A percentile compares a stretch with the other conserved stretches of the same genome.
Evolutionary conservation across 92 coral and sea anemone species (phyloP).

Genomic region (Zoanthus sansibaricus): DNA sequence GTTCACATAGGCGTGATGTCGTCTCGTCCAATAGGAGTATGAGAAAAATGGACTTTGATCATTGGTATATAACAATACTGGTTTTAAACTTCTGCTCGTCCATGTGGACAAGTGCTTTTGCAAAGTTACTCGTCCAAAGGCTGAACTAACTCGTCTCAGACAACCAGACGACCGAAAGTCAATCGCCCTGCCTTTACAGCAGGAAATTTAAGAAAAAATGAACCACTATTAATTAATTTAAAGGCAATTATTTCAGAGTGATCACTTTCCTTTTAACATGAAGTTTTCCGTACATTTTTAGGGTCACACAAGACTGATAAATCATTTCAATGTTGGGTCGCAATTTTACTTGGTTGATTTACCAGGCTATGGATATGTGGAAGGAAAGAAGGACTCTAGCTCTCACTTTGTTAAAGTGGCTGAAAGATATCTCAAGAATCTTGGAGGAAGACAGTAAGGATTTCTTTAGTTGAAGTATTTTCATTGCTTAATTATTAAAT

Average conservation of each 20-base stretch:
- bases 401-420: slow-evolving; percentile 82
- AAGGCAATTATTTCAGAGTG: neutral
- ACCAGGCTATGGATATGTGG: slow-evolving; percentile 91
- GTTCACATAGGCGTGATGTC: no score
- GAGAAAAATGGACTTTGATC: no score
- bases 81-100: no score
- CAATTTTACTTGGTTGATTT: slow-evolving; percentile 85
- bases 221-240: no score
- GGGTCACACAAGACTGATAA: slow-evolving; percentile 87
- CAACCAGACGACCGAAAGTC: no score
- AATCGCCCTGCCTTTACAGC: no score
- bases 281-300: neutral
- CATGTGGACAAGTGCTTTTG: no score
- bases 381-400: slow-evolving; percentile 67
- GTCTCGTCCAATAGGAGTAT: no score
- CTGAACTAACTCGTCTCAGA: no score
- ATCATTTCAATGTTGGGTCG: slow-evolving; percentile 76
- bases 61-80: no score
- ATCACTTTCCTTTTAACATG: neutral
- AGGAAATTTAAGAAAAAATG: no score
- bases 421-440: slow-evolving; percentile 73
- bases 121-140: no score
- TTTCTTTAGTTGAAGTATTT: neutral
- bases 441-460: slow-evolving; percentile 82
- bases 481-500: neutral